Conservation (phyloP, 2,797 vertebrate genomes). For the Gambusia yucatana region DNA sequence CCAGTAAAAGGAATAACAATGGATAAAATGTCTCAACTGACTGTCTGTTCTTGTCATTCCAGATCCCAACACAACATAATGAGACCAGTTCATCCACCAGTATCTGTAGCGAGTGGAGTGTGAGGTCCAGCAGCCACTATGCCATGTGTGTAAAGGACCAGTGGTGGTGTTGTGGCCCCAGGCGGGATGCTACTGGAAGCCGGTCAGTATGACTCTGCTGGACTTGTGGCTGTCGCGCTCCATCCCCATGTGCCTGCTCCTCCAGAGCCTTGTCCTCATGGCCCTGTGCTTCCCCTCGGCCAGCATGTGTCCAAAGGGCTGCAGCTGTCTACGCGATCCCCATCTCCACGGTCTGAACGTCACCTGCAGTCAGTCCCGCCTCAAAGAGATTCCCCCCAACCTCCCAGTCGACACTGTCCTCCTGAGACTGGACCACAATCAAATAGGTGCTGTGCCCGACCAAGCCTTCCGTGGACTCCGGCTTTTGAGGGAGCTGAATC, state of each 20-base stretch:
- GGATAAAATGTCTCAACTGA: conserved; percentile 12
- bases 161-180: conserved; percentile 80
- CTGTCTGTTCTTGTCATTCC: conserved; percentile 54
- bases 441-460: conserved; percentile 94
- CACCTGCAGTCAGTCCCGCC: conserved; percentile 94
- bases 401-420: conserved; percentile 92
- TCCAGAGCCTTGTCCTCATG: conserved; percentile 98
- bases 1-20: neutral
- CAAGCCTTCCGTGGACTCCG: conserved; percentile 94
- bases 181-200: conserved; percentile 91
- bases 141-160: conserved; percentile 68
- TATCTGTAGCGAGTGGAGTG: conserved; percentile 44
- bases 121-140: conserved; percentile 66
- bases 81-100: conserved; percentile 39
- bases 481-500: conserved; percentile 92
- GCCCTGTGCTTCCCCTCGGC: conserved; percentile 98
- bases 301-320: conserved; percentile 98
- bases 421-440: conserved; percentile 94
- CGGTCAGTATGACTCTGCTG: conserved; percentile 95
- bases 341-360: conserved; percentile 89
- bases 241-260: conserved; percentile 98
- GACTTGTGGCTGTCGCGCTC: conserved; percentile 97
- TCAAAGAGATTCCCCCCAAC: conserved; percentile 95
- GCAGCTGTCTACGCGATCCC: conserved; percentile 89
- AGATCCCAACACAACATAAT: conserved; percentile 76